Evolutionary conservation across 2,797 vertebrate species (phyloP).

Genomic region (Falco novaeseelandiae): DNA sequence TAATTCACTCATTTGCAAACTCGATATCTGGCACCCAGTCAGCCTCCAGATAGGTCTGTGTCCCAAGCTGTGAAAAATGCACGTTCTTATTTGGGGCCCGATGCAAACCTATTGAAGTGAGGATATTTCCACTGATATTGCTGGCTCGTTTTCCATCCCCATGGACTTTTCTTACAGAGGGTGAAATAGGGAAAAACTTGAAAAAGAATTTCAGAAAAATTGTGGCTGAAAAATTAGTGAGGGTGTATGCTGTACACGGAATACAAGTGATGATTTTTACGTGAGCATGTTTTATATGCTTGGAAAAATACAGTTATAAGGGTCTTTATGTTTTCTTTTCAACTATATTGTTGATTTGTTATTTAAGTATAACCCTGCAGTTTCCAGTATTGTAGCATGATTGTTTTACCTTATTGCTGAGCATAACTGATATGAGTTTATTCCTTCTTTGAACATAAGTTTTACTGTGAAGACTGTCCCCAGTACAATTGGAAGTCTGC

Average conservation of each 20-base stretch:
- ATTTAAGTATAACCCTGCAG: not conserved
- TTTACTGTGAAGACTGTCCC: not conserved
- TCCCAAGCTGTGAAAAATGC: not conserved
- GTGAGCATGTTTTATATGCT: not conserved
- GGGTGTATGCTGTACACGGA: rapidly evolving
- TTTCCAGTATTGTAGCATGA: not conserved
- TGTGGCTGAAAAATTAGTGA: not conserved
- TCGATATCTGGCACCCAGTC: not conserved
- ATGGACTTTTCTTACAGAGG: not conserved
- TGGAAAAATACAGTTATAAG: not conserved
- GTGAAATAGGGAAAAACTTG: not conserved
- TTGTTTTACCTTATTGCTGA: not conserved
- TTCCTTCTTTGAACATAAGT: not conserved
- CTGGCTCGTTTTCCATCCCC: not conserved
- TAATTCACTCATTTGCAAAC: conserved; percentile 6
- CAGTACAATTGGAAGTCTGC: not conserved
- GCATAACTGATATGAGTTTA: not conserved
- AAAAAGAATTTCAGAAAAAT: not conserved
- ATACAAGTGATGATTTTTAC: not conserved
- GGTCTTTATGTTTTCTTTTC: not conserved
- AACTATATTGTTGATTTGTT: not conserved
- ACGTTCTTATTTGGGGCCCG: not conserved
- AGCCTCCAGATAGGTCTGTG: not conserved
- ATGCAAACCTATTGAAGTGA: not conserved
- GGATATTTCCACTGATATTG: not conserved